Evolutionary conservation across 2,113 vertebrate species (phyloP).

Genomic region (Equus quagga): DNA sequence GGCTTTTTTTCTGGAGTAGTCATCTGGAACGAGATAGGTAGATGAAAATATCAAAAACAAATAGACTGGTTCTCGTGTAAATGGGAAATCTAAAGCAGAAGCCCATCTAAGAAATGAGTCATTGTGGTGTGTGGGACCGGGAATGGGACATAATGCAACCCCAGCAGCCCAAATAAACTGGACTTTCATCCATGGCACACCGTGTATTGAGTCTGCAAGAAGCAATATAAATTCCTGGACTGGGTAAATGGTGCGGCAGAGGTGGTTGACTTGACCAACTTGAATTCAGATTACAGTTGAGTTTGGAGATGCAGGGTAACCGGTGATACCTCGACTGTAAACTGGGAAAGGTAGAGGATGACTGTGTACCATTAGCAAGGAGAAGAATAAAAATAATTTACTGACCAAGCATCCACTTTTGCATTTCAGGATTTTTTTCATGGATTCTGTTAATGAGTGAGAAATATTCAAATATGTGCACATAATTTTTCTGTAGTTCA

Average conservation of each 20-base stretch:
- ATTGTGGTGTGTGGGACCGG: not conserved
- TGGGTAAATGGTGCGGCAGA: not conserved
- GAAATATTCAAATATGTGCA: not conserved
- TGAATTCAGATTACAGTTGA: not conserved
- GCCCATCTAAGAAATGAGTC: not conserved
- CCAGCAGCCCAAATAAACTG: not conserved
- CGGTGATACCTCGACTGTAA: not conserved
- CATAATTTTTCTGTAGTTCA: slow-evolving; percentile 40
- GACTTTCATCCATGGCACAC: not conserved
- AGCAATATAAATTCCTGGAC: not conserved
- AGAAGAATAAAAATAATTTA: not conserved
- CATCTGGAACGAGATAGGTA: not conserved
- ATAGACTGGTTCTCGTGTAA: not conserved
- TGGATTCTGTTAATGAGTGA: not conserved
- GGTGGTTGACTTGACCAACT: not conserved
- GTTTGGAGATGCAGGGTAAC: not conserved
- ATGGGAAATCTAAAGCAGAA: slow-evolving; percentile 12
- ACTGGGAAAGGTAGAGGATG: not conserved
- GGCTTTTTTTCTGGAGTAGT: not conserved
- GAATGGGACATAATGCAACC: not conserved
- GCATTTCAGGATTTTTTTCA: not conserved
- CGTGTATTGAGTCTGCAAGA: not conserved
- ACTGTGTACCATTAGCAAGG: not conserved
- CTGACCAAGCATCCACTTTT: not conserved
- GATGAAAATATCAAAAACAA: not conserved